phyloP scores from a whole-genome alignment of 1,140 invertebrate species.

The Pseudomyrmex dendroicus region DNA sequence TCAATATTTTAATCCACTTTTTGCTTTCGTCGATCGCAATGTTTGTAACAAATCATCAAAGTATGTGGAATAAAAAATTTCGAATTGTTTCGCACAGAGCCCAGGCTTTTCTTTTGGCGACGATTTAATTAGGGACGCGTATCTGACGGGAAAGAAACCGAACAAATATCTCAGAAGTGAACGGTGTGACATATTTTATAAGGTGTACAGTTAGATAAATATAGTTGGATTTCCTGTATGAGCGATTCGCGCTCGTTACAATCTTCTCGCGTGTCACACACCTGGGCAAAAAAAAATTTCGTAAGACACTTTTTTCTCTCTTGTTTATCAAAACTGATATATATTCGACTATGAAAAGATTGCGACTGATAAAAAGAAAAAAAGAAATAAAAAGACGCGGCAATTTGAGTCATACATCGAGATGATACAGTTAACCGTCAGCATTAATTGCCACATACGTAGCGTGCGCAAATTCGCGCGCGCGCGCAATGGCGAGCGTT shows the following conservation, averaged over 20 bases:
- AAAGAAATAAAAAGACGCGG: background rate
- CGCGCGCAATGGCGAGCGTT: background rate
- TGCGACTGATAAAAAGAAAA: background rate
- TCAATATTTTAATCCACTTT: too few species aligned
- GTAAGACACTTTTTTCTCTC: background rate
- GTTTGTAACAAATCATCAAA: too few species aligned
- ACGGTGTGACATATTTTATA: conserved; percentile 16
- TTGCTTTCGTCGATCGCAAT: too few species aligned
- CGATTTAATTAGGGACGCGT: conserved; percentile 1
- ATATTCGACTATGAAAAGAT: background rate
- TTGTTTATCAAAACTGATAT: background rate
- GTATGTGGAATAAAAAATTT: too few species aligned
- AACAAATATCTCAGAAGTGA: background rate
- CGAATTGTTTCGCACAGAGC: too few species aligned
- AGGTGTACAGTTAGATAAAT: conserved; percentile 16
- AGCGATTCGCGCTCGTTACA: background rate
- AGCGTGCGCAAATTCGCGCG: background rate
- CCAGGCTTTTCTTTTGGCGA: background rate
- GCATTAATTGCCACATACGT: conserved; percentile 11
- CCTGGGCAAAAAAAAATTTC: background rate
- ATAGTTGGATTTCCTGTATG: background rate
- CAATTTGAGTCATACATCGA: conserved; percentile 4
- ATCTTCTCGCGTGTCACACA: background rate
- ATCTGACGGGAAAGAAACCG: background rate
- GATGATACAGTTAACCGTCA: conserved; percentile 39